Percentiles rank a stretch among this genome's conserved stretches.
Conservation (phyloP, 2,888 invertebrate genomes). For the Desoria tigrina region DNA sequence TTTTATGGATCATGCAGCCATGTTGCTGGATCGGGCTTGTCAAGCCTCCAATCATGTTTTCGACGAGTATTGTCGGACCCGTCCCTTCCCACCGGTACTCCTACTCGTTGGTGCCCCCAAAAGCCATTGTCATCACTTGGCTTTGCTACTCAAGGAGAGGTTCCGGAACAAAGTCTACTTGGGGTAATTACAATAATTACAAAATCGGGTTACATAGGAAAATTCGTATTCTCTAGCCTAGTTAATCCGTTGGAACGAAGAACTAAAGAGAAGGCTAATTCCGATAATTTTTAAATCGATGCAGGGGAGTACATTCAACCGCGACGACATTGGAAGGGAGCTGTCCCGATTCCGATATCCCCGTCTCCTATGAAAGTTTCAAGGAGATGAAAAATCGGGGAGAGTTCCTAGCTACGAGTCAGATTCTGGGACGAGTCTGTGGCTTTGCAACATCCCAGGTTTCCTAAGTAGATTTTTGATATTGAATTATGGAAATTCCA, state of each 20-base stretch:
- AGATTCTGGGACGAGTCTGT: conserved; percentile 38
- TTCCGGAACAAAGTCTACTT: conserved; percentile 28
- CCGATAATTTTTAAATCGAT: no score
- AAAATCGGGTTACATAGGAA: no score
- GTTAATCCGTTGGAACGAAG: no score
- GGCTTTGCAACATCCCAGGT: conserved; percentile 42
- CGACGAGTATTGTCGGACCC: conserved; percentile 22
- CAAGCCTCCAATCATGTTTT: conserved; percentile 27
- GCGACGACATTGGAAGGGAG: conserved; percentile 40
- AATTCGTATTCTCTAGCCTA: no score
- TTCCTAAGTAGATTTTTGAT: not conserved
- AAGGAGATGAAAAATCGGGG: conserved; percentile 37
- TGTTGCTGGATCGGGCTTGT: conserved; percentile 28
- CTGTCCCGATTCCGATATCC: conserved; percentile 33
- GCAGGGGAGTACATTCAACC: conserved; percentile 46
- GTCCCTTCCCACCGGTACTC: conserved; percentile 18
- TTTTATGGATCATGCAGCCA: conserved; percentile 27
- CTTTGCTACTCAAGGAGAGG: conserved; percentile 31
- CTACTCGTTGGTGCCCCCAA: no score
- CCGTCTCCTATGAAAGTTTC: conserved; percentile 38
- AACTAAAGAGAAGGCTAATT: no score
- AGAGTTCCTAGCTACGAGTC: conserved; percentile 38
- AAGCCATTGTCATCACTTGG: conserved; percentile 24
- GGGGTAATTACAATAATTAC: not conserved
- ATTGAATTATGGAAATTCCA: not conserved